These are phyloP conservation scores for Drosophila engyochracea DNA, from an alignment of 2,888 invertebrate genomes.

Conservation along the genomic window DNA sequence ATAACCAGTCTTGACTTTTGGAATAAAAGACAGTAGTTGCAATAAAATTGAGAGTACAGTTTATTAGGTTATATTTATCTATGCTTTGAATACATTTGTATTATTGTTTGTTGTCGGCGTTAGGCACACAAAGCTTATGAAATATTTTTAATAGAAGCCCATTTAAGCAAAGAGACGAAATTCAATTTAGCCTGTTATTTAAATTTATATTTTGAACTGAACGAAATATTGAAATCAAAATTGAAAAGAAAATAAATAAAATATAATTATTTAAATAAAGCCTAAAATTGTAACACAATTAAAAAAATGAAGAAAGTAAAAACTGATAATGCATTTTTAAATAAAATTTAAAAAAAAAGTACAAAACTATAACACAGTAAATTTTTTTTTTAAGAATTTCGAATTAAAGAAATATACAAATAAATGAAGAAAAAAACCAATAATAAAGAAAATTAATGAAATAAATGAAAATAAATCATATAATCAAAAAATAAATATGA, in stretches of 20 bases:
- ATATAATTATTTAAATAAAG: conserved; percentile 6
- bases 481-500: not conserved
- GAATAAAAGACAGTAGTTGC: not conserved
- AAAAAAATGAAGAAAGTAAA: not conserved
- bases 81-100: conserved; percentile 16
- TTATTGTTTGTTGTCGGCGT: conserved; percentile 30
- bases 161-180: conserved; percentile 5
- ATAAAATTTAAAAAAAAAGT: not conserved
- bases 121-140: conserved; percentile 29
- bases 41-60: conserved; percentile 50
- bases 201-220: conserved; percentile 11
- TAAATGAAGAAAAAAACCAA: not conserved
- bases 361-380: not conserved
- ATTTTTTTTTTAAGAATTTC: not conserved
- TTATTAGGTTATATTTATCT: conserved; percentile 29
- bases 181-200: not conserved
- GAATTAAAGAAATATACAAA: not conserved
- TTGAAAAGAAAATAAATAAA: not conserved
- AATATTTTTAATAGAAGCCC: conserved; percentile 20
- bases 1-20: not conserved
- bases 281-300: not conserved
- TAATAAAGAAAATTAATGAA: not conserved
- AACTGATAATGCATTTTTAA: too few species aligned
- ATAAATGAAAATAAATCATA: not conserved
- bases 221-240: conserved; percentile 5